Evolutionary conservation across 2,113 vertebrate genomes (phyloP).

Genomic region (Egretta garzetta): DNA sequence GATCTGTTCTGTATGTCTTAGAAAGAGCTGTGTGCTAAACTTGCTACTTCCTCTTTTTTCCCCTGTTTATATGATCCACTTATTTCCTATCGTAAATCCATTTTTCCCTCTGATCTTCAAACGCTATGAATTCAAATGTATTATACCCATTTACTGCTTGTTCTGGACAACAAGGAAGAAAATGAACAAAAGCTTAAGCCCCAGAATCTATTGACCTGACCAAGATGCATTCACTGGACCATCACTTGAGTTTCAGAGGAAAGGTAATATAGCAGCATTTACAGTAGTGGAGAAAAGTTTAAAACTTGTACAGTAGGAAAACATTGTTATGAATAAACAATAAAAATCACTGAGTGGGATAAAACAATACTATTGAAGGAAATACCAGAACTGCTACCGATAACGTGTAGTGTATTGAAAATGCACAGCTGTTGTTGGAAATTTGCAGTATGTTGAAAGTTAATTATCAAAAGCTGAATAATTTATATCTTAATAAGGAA

Average conservation of each 20-base stretch:
- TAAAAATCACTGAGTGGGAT: not conserved
- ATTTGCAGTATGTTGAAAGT: not conserved
- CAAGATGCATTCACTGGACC: not conserved
- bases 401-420: not conserved
- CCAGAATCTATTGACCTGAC: not conserved
- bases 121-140: not conserved
- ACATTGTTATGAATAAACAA: conserved; percentile 5
- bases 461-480: not conserved
- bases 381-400: not conserved
- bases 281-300: not conserved
- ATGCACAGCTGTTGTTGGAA: not conserved
- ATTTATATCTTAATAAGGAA: not conserved
- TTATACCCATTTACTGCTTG: not conserved
- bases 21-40: not conserved
- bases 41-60: not conserved
- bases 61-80: not conserved
- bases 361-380: not conserved
- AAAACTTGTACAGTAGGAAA: not conserved
- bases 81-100: not conserved
- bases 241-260: conserved; percentile 17
- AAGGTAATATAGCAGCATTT: not conserved
- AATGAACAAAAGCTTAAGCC: not conserved
- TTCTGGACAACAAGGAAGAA: not conserved
- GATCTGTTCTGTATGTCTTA: not conserved
- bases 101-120: not conserved